Conservation (phyloP, 2,113 vertebrate genomes). For the Crocuta crocuta region DNA sequence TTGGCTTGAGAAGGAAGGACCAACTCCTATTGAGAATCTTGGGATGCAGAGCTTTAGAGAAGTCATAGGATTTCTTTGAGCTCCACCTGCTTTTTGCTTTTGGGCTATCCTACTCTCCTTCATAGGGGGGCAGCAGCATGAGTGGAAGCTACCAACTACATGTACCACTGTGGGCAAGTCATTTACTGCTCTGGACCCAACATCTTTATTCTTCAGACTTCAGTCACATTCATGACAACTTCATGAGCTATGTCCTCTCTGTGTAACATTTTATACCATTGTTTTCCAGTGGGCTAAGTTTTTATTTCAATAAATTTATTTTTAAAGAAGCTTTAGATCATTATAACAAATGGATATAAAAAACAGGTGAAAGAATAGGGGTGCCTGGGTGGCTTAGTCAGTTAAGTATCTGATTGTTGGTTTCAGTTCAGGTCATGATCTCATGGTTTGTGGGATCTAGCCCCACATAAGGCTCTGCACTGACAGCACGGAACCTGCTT, state of each 20-base stretch:
- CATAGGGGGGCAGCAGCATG: background rate
- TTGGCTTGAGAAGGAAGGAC: background rate
- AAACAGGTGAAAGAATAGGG: background rate
- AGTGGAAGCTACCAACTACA: background rate
- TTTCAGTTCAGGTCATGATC: too few relatives aligned
- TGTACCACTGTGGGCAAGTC: too few relatives aligned
- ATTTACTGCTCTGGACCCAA: background rate
- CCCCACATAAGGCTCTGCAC: too few relatives aligned
- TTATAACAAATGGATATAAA: background rate
- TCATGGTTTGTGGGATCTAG: too few relatives aligned
- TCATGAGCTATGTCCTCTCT: background rate
- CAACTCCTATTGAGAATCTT: background rate
- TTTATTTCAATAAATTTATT: background rate
- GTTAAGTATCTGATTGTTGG: too few relatives aligned
- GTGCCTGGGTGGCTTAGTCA: too few relatives aligned
- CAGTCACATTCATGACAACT: background rate
- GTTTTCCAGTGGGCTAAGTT: background rate
- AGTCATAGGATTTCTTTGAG: background rate
- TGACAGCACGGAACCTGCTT: too few relatives aligned
- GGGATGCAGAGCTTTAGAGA: background rate
- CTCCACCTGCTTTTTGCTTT: background rate
- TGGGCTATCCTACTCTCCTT: background rate
- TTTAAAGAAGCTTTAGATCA: background rate
- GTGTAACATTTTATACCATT: background rate
- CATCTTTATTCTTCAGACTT: background rate